A percentile compares a stretch with the other conserved stretches of the same genome.
phyloP scores from a whole-genome alignment of 2,113 vertebrate genomes.

The Pavo muticus region DNA sequence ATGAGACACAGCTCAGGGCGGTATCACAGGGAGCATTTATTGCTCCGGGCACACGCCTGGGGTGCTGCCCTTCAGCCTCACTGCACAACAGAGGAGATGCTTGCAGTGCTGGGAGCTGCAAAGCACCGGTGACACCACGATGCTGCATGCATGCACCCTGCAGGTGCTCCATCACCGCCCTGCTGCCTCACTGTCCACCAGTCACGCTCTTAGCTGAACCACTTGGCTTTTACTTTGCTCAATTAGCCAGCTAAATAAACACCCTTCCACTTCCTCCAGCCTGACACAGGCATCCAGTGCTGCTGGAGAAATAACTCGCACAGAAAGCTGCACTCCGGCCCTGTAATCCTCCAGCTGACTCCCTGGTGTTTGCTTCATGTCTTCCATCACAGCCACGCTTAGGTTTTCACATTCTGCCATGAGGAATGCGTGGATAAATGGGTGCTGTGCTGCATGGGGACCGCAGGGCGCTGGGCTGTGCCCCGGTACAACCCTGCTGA shows the following conservation, averaged over 20 bases:
- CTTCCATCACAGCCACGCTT: not conserved
- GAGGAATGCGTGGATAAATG: fast-evolving
- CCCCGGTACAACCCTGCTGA: not conserved
- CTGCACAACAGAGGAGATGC: not conserved
- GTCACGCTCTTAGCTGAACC: fast-evolving
- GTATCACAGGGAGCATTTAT: not conserved
- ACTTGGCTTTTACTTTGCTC: not conserved
- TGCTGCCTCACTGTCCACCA: fast-evolving
- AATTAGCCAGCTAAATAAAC: not conserved
- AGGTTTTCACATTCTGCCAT: not conserved
- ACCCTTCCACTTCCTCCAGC: not conserved
- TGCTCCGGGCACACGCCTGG: not conserved
- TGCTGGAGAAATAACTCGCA: not conserved
- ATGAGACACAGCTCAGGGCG: no score
- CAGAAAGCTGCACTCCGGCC: not conserved
- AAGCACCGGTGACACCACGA: not conserved
- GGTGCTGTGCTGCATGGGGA: not conserved
- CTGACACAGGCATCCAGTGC: not conserved
- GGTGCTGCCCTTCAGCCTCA: not conserved
- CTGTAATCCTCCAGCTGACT: not conserved
- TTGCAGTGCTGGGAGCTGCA: not conserved
- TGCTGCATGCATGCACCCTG: fast-evolving
- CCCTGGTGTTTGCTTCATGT: not conserved
- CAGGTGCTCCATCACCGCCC: not conserved
- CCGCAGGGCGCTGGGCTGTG: not conserved